Percentiles rank a stretch among this genome's conserved stretches.
Conservation (phyloP, 2,113 vertebrate genomes). For the Leiothrix lutea region DNA sequence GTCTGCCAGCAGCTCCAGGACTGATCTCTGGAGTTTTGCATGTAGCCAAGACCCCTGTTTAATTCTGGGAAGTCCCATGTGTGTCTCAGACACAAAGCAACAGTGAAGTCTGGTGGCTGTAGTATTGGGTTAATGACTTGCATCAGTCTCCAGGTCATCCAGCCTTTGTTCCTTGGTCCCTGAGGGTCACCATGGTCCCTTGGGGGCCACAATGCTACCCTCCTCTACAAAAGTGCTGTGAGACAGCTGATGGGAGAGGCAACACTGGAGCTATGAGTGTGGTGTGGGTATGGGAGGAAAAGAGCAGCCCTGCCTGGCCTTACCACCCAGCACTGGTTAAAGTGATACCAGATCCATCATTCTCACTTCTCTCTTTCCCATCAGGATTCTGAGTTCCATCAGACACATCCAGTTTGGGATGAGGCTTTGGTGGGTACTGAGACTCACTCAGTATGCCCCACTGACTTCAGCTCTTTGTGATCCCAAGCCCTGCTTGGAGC, state of each 20-base stretch:
- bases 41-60: not conserved
- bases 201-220: not conserved
- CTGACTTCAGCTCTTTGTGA: not conserved
- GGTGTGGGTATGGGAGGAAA: not conserved
- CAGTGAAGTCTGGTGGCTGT: not conserved
- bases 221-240: not conserved
- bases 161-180: rapidly evolving
- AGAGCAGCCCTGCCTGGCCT: not conserved
- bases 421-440: rapidly evolving
- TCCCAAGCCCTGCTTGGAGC: rapidly evolving
- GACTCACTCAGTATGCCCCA: rapidly evolving
- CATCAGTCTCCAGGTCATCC: no score
- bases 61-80: not conserved
- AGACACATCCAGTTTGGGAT: rapidly evolving
- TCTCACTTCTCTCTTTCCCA: not conserved
- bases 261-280: not conserved
- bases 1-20: not conserved
- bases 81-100: not conserved
- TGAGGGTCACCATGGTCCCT: not conserved
- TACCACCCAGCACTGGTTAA: not conserved
- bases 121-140: not conserved
- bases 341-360: rapidly evolving
- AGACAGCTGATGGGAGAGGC: not conserved
- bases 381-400: not conserved
- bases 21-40: not conserved